Evolutionary conservation across 2,888 invertebrate genomes (phyloP), one percentile per base, ranked within the genome.

Genomic region (Erebia ligea): DNA sequence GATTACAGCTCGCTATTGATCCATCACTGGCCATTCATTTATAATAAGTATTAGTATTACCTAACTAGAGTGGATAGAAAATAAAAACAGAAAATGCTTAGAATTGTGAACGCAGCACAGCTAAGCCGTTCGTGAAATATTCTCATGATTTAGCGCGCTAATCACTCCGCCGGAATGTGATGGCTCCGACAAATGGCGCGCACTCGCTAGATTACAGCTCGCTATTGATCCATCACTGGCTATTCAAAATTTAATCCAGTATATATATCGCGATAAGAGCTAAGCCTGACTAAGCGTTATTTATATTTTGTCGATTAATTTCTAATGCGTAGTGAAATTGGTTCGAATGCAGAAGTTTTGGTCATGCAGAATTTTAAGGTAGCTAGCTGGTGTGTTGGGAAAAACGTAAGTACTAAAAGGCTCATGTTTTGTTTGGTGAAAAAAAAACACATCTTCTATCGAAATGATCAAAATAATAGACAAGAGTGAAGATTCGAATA

Each of bases 71-170:
- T 45, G 2, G 1, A 2, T 45, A 11, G 45, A 13, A 11, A 45
- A 45, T 13, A 45, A 45, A 45, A 10, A 54, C 19, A 11, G 54
- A 54, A 19, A 54, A 10, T 10, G 17, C 71, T 69, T 64, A 68
- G 34, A 40, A 19, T 25, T 69, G 45, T 57, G 63, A 77, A 78
- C 74, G 75, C 67, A 58, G 73, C 75, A 72, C 68, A 59, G 71
- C 75, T 74, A 77, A 75, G 77, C 78, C 75, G 75, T 70, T 75
- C 69, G 73, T 75, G 78, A 77, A 77, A 79, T 76, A 78, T 79
- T 80, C 76, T 77, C 78, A 76, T 81, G 79, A 80, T 79, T 80
- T 77, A 76, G 76, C 76, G 73, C 72, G 70, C 76, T 79, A 79
- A 80, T 80, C 79, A 80, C 78, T 77, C 76, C 70, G 68, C 65